Evolutionary conservation across 2,113 vertebrate species (phyloP), one percentile per base, ranked within the genome.

Genomic region (Nematolebias whitei): DNA sequence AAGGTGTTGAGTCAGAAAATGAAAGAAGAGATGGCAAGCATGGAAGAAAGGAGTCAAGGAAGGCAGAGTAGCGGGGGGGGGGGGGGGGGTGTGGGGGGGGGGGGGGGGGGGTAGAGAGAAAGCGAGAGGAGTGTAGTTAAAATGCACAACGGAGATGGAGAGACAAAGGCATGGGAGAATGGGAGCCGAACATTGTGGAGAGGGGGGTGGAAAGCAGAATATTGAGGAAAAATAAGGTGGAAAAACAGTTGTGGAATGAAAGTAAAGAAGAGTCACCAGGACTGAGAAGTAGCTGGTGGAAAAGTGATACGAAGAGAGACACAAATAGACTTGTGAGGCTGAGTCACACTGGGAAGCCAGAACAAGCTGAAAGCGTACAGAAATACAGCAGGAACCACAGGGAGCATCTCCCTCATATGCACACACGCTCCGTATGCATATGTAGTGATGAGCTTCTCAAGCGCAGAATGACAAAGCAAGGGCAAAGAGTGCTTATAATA

Each of bases 1-100:
- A 89, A 90, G 87, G 90, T 88, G 88, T 91, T 90, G 92, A 92
- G 90, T 92, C 90, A 92, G 84, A 91, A 89, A 87, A 88, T 88
- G 80, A 89, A 89, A 86, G 80, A 62, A 74, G 80, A 82, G 64
- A 84, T 51, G 72, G 76, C 67, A 80, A 80, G 71, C 51, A 75
- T 24, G 66, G 58, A 71, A 41, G 51, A 47, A 66, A 47, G 53
- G 41, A 16, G 63, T 9, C 18, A 29, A 45, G 55, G 41, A 68
- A 61, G 62, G 41, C 0, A 52, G 55, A n/a, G n/a, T n/a, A n/a
- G n/a, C n/a, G n/a, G n/a, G n/a, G n/a, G n/a, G n/a, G n/a, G n/a
- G n/a, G n/a, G n/a, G n/a, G n/a, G n/a, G n/a, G n/a, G n/a, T n/a
- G n/a, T n/a, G n/a, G n/a, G n/a, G n/a, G n/a, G n/a, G n/a, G n/a